Base-by-base conservation (phyloP, 1,140 invertebrate species). In the Dysdera silvatica region DNA sequence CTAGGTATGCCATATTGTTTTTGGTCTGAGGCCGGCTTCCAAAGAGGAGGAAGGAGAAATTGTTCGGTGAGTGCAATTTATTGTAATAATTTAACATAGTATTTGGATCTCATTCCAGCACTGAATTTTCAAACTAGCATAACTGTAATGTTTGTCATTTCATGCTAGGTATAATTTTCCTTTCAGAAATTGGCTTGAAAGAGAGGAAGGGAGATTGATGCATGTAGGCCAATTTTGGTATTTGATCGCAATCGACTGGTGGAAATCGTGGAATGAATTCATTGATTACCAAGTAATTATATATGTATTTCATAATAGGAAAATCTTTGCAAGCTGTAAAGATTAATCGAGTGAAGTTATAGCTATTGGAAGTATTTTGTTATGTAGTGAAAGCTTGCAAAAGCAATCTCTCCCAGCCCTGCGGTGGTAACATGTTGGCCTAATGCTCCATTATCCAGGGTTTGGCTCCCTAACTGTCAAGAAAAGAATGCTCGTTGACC, bases 141-240 rank as follows among this genome's bases (percentile, higher is more conserved):
- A 37, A 37, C 7, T 23, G 3, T 10, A 2, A 18, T n/a, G n/a
- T n/a, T n/a, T n/a, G n/a, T 40, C 37, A 40, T 40, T 40, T 16
- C 20, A 20, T 40, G 16, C 37, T 20, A 40, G 16, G 37, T 18
- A 49, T 14, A 37, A 59, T 55, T 31, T 54, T n/a, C 35, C 28
- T 54, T 70, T 24, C 59, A 78, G 76, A 43, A 84, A 85, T 1
- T 93, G 89, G 89, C 74, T 91, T 48, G 78, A 82, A 14, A 80
- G 89, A 47, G 87, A 89, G 72, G 83, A 86, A 67, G 79, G 81
- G 18, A 80, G 86, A 41, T 85, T 87, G 0, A 83, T 86, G 67
- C 75, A 82, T 37, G 81, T 86, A 23, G 88, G 88, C 2, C 88
- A 91, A 76, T 86, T 89, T 72, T 92, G 88, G 88, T 91, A 91